Conservation (phyloP, 2,113 vertebrate species). For the Laticauda colubrina region DNA sequence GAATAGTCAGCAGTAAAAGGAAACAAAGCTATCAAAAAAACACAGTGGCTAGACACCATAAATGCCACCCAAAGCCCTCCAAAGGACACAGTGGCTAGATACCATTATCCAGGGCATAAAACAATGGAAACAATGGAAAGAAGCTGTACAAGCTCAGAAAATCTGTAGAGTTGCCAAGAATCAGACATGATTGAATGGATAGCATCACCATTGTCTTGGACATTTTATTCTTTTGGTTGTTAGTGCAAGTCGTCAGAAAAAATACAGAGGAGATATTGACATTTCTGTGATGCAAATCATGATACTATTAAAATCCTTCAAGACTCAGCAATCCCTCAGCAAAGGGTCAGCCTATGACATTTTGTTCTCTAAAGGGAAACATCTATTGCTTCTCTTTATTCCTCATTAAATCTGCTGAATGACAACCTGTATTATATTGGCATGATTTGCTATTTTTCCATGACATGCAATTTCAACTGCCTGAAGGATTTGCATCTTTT, state of each 20-base stretch:
- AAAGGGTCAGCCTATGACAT: neutral
- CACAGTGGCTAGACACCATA: neutral
- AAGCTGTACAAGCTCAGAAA: neutral
- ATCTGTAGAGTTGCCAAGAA: neutral
- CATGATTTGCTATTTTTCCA: neutral
- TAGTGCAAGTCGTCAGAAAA: neutral
- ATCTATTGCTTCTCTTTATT: neutral
- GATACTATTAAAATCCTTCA: neutral
- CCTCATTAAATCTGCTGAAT: neutral
- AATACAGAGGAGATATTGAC: neutral
- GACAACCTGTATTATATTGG: neutral
- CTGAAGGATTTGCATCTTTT: neutral
- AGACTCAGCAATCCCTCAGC: neutral
- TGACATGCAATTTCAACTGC: neutral
- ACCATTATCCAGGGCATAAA: neutral
- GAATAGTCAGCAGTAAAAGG: neutral
- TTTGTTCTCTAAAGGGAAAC: neutral
- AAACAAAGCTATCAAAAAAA: neutral
- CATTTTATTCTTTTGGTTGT: neutral
- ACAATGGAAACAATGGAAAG: neutral
- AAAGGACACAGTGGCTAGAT: neutral
- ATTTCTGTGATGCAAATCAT: neutral
- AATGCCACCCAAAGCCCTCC: neutral
- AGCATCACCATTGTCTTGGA: neutral
- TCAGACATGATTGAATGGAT: neutral